Base-by-base conservation (phyloP, 2,888 invertebrate species). In the Nomada ruficornis region DNA sequence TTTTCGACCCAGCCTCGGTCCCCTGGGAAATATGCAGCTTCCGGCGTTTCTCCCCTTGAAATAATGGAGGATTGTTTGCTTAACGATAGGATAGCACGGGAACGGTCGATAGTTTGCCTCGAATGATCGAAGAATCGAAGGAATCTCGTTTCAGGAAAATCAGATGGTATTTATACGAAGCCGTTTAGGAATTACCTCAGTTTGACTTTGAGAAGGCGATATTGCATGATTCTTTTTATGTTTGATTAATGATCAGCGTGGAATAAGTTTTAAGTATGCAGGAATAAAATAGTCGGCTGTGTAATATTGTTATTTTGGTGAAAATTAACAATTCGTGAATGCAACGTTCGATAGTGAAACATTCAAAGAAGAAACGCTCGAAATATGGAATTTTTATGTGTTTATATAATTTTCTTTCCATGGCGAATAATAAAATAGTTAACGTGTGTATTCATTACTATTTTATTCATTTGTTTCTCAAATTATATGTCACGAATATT, bases 1-100 rank as follows among this genome's bases (percentile, higher is more conserved):
- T 81, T 80, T 81, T 71, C 36, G 26, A 54, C 18, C 55, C 15
- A 15, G 29, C 7, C 52, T 23, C 70, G 36, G 73, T 64, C 54
- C 79, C 67, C 67, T 29, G 9, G 79, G 73, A 83, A 84, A 68
- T 68, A 79, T 79, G 36, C 72, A n/a, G 29, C 47, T 26, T 67
- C 44, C 26, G 54, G 29, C 72, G 50, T 44, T 47, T 23, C 62
- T 36, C 18, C 26, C 36, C 15, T 13, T 64, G 42, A 65, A 47
- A 52, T 52, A 52, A 62, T 36, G 36, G 36, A 36, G 36, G 36
- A 60, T 70, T 77, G 71, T 82, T 82, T 82, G 74, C 67, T 74
- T 70, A 73, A 73, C 77, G 57, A 67, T 65, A 57, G 57, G n/a
- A 52, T 23, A 55, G 20, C 63, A 44, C 13, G 9, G 2, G 29